Evolutionary conservation across 2,113 vertebrate genomes (phyloP).

Genomic region (Geococcyx californianus): DNA sequence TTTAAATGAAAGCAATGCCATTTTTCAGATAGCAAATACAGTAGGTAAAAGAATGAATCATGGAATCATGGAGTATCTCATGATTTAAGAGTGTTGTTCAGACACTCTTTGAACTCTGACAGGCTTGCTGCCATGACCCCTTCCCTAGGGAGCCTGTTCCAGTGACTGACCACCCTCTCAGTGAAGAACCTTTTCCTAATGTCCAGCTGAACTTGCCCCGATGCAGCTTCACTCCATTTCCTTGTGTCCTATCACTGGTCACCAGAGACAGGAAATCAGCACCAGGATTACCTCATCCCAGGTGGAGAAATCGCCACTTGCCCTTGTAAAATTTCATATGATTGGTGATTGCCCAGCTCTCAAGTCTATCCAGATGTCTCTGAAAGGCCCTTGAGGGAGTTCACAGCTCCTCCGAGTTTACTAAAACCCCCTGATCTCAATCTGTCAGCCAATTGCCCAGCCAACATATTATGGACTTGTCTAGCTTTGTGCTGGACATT

Average conservation of each 20-base stretch:
- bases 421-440: neutral
- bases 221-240: neutral
- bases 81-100: accelerated
- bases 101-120: neutral
- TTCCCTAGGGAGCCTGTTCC: no score
- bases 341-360: neutral
- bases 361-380: neutral
- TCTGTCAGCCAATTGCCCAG: neutral
- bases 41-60: neutral
- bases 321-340: neutral
- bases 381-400: neutral
- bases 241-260: neutral
- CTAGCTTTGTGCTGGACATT: neutral
- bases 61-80: no score
- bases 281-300: neutral
- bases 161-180: neutral
- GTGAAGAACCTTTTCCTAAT: neutral
- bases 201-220: neutral
- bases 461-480: neutral
- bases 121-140: neutral
- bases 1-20: neutral
- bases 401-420: neutral
- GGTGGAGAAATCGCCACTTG: neutral
- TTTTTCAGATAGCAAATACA: neutral
- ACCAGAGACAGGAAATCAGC: neutral